These are phyloP conservation scores for Tenualosa thibaudeaui DNA, from an alignment of 2,797 vertebrate species.

Conservation along the genomic window DNA sequence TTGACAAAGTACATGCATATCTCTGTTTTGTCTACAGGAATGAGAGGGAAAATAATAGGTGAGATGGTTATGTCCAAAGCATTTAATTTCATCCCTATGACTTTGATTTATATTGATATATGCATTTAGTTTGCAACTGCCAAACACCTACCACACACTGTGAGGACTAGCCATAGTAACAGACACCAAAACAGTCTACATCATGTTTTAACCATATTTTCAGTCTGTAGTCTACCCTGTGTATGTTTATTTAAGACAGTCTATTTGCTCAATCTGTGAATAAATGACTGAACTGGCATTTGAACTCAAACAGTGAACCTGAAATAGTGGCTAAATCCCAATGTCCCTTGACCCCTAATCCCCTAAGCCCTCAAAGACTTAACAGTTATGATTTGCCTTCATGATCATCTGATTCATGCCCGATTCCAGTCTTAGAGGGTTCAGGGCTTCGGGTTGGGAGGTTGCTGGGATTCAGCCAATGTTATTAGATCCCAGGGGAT, in stretches of 20 bases:
- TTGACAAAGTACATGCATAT: constrained; percentile 76
- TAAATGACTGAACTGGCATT: neutral
- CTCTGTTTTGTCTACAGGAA: constrained; percentile 68
- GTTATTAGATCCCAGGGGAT: neutral
- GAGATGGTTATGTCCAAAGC: neutral
- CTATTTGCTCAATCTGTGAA: neutral
- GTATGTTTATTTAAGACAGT: neutral
- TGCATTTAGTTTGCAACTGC: neutral
- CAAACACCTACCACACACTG: too few species aligned
- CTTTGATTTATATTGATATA: neutral
- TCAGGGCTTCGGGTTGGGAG: too few species aligned
- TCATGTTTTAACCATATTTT: neutral
- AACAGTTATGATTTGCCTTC: too few species aligned
- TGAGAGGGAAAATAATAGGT: neutral
- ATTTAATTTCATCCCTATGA: neutral
- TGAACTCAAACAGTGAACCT: neutral
- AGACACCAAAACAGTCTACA: neutral
- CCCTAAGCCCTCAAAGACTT: too few species aligned
- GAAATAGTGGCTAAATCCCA: neutral
- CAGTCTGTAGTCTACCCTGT: neutral
- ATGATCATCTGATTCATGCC: too few species aligned
- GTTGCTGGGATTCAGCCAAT: too few species aligned
- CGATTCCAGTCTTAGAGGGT: too few species aligned
- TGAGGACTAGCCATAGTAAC: neutral
- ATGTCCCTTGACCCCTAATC: too few species aligned